Evolutionary conservation across 2,797 vertebrate genomes (phyloP), one percentile per base, ranked within the genome.

Genomic region (Sebastes reedi): DNA sequence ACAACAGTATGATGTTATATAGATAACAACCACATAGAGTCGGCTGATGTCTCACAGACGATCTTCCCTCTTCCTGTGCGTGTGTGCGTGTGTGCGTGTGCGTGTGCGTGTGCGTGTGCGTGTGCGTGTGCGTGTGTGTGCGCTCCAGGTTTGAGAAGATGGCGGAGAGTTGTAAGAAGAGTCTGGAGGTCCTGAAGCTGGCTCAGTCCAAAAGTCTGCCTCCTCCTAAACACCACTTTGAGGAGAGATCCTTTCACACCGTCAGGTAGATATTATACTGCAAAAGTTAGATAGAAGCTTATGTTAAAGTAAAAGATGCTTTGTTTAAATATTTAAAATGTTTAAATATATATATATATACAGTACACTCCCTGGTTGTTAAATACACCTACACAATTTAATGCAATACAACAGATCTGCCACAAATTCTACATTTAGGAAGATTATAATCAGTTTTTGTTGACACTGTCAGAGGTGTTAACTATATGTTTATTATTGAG

Each of bases 221-320:
- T 80, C 97, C 98, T 86, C 98, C 98, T 29, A 96, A 95, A 80
- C 97, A 99, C 92, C 97, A 97, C 91, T 99, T 99, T 79, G 97
- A 99, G 89, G 95, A 98, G 91, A 97, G 95, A 85, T 97, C 96
- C 0, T 97, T 98, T 84, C 96, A 96, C 91, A 99, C 97, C 1
- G 97, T 98, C 92, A 96, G 98, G 98, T 99, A 55, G 3, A 83
- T 24, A 20, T 50, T 9, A 6, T 0, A 22, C 55, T 65, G 29
- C 18, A 25, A n/a, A 54, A 9, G 13, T 16, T 59, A 8, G 8
- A 14, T 6, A 11, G 8, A 46, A 16, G 36, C 62, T 18, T 10
- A 2, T 0, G 6, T 0, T 25, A 9, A 50, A 30, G 36, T 30
- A 3, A 72, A 46, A 29, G 11, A 46, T 46, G 36, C 18, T 60